Base-by-base conservation (phyloP, 1,140 invertebrate genomes). In the Gryon sp. region DNA sequence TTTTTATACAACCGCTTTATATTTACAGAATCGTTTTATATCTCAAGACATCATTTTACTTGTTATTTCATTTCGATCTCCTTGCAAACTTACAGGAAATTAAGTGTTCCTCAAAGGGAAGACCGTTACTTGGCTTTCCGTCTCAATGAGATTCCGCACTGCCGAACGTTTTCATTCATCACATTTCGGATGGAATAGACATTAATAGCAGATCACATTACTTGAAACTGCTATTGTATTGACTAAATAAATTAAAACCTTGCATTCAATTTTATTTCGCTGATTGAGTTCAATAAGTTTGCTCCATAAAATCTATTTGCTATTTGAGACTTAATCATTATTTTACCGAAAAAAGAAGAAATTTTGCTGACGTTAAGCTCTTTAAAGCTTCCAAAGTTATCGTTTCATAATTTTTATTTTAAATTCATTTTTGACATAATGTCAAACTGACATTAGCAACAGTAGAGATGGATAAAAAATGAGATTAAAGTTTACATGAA, bases 331-430 rank as follows among this genome's bases (percentile, higher is more conserved):
- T 55, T 50, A 36, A 20, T 53, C 12, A 43, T 74, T 82, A 82
- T 82, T 80, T n/a, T n/a, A n/a, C n/a, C n/a, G n/a, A n/a, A n/a
- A n/a, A n/a, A n/a, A n/a, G n/a, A 79, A 80, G 80, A 79, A 82
- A 77, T 76, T 50, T 46, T 60, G 75, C 73, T 74, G 73, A 73
- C 68, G 63, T 36, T 50, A 60, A 76, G 59, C 40, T 43, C 36
- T 11, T 76, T 63, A 73, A 68, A 79, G 59, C 32, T 24, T 15
- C 2, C 22, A 24, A 30, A 18, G 5, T 14, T 34, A 24, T 9
- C 15, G n/a, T 14, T 16, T 15, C n/a, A 22, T 2, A 24, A 22
- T 43, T 12, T 8, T n/a, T 7, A 2, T n/a, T 28, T 7, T n/a
- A 2, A 2, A 9, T 28, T 7, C 26, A 2, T 28, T 28, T 28